Percentiles rank a stretch among this genome's conserved stretches.
These are phyloP conservation scores for Xestia xanthographa DNA, from an alignment of 2,888 invertebrate species.

Conservation along the genomic window DNA sequence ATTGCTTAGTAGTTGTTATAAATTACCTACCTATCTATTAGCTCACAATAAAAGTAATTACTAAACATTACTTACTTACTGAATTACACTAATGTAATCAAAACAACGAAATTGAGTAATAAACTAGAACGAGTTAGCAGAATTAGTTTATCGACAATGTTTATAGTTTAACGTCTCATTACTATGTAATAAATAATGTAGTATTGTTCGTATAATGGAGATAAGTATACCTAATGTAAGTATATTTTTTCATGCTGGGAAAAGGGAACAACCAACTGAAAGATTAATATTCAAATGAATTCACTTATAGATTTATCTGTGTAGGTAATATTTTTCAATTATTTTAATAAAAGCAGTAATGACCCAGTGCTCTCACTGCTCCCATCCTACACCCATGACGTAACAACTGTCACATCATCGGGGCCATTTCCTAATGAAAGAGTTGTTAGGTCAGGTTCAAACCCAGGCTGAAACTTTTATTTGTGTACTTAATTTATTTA, in stretches of 20 bases:
- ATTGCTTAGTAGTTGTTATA: background rate
- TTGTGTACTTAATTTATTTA: background rate
- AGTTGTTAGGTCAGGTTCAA: background rate
- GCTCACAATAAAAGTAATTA: slow-evolving; percentile 25
- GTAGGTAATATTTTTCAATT: background rate
- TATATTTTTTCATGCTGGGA: background rate
- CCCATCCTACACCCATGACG: background rate
- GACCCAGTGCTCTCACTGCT: background rate
- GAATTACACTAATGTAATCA: slow-evolving; percentile 35
- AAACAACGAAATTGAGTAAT: slow-evolving; percentile 38
- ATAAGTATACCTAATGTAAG: background rate
- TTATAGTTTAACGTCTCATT: slow-evolving; percentile 20
- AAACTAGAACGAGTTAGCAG: slow-evolving; percentile 21
- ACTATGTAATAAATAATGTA: slow-evolving; percentile 13
- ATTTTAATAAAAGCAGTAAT: background rate
- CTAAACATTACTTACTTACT: slow-evolving; percentile 17
- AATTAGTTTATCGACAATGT: slow-evolving; percentile 17
- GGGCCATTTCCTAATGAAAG: background rate
- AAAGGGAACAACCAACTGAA: slow-evolving; percentile 7
- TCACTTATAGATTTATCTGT: background rate
- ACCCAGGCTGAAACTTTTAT: background rate
- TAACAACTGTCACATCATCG: background rate
- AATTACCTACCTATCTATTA: slow-evolving; percentile 5
- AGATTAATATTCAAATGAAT: background rate
- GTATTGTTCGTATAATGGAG: background rate